phyloP scores from a whole-genome alignment of 2,888 invertebrate genomes.

The Eurois occulta region DNA sequence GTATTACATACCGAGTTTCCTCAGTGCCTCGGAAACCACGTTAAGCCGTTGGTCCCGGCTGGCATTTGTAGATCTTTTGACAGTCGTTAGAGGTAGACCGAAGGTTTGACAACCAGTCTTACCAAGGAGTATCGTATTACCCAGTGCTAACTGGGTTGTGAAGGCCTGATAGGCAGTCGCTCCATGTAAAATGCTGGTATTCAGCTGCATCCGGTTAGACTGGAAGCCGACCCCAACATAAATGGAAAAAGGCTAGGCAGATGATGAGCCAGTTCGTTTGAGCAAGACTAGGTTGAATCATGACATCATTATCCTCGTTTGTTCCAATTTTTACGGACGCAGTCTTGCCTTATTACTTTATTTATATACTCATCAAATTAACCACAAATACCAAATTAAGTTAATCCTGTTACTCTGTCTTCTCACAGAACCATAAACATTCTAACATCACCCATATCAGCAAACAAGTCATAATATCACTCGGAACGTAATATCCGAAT shows the following conservation, averaged over 20 bases:
- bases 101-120: not conserved
- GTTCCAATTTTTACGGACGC: no score
- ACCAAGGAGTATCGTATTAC: not conserved
- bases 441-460: not conserved
- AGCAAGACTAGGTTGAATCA: not conserved
- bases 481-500: not conserved
- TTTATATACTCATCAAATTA: not conserved
- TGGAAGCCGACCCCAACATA: not conserved
- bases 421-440: not conserved
- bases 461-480: conserved; percentile 6
- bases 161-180: not conserved
- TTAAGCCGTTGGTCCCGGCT: not conserved
- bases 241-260: not conserved
- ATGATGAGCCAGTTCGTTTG: not conserved
- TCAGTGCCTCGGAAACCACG: not conserved
- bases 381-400: not conserved
- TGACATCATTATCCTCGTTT: not conserved
- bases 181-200: not conserved
- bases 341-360: not conserved
- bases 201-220: no score
- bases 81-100: not conserved
- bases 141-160: not conserved
- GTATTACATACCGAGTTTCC: not conserved
- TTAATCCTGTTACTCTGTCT: not conserved
- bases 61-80: not conserved